Conservation (phyloP, 2,113 vertebrate genomes). For the Callipepla squamata region DNA sequence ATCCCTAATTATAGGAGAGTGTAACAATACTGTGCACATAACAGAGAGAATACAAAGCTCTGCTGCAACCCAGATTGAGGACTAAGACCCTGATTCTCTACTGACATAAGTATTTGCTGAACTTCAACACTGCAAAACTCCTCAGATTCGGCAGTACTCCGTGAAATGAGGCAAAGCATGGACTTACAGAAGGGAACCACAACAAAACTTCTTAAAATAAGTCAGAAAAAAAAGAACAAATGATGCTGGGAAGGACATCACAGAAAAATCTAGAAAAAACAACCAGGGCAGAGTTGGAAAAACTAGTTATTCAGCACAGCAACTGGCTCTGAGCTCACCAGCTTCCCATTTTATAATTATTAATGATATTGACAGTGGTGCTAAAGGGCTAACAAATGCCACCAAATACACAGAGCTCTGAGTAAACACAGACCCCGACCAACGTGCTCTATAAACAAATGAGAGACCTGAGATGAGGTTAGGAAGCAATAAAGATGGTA, state of each 20-base stretch:
- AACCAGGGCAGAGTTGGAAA: neutral
- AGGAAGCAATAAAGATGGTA: conserved; percentile 47
- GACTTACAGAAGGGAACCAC: neutral
- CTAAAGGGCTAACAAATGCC: conserved; percentile 57
- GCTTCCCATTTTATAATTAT: conserved; percentile 36
- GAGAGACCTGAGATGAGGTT: neutral
- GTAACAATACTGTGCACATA: neutral
- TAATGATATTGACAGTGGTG: conserved; percentile 57
- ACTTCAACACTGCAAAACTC: neutral
- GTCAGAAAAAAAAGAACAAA: neutral
- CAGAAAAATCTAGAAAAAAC: neutral
- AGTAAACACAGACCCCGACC: conserved; percentile 1
- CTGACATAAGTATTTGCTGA: neutral
- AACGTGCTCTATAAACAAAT: neutral
- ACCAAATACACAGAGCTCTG: neutral
- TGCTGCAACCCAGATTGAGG: neutral
- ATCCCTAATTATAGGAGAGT: neutral
- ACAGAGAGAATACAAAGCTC: neutral
- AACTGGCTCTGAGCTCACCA: neutral
- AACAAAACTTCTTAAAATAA: neutral
- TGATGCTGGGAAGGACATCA: neutral
- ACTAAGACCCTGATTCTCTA: neutral
- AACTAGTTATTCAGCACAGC: neutral
- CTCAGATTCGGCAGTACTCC: neutral
- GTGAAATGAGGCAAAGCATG: neutral